Conservation (phyloP, 2,888 invertebrate genomes). For the Lithophane ornitopus region DNA sequence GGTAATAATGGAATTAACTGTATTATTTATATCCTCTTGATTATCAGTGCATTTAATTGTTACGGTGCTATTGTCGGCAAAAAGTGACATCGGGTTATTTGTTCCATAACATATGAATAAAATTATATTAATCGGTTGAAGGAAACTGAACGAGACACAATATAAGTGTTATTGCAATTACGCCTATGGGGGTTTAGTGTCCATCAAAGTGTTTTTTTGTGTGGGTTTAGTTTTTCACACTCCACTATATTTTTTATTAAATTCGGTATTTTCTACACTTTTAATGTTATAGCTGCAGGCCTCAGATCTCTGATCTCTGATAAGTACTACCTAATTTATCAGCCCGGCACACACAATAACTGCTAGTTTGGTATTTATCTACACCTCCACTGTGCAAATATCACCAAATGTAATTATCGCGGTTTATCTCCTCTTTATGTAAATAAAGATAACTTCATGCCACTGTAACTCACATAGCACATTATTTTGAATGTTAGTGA, state of each 20-base stretch:
- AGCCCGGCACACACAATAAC: not conserved
- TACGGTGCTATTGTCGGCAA: too few relatives aligned
- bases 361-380: slow-evolving; percentile 23
- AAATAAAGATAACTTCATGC: slow-evolving; percentile 51
- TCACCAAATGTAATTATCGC: slow-evolving; percentile 49
- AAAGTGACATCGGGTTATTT: too few relatives aligned
- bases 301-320: not conserved
- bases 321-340: slow-evolving; percentile 18
- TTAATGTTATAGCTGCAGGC: not conserved
- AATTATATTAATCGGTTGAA: too few relatives aligned
- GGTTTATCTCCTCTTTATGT: slow-evolving; percentile 44
- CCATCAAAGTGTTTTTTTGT: too few relatives aligned
- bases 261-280: not conserved
- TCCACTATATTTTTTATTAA: not conserved
- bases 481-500: not conserved
- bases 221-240: not conserved
- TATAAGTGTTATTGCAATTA: too few relatives aligned
- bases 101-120: not conserved
- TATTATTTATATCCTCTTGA: too few relatives aligned
- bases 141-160: too few relatives aligned
- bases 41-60: too few relatives aligned
- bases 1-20: too few relatives aligned
- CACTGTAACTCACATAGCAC: slow-evolving; percentile 15
- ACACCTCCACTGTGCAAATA: slow-evolving; percentile 32
- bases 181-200: too few relatives aligned